Evolutionary conservation across 2,888 invertebrate genomes (phyloP).

Genomic region (Camponotus fellah): DNA sequence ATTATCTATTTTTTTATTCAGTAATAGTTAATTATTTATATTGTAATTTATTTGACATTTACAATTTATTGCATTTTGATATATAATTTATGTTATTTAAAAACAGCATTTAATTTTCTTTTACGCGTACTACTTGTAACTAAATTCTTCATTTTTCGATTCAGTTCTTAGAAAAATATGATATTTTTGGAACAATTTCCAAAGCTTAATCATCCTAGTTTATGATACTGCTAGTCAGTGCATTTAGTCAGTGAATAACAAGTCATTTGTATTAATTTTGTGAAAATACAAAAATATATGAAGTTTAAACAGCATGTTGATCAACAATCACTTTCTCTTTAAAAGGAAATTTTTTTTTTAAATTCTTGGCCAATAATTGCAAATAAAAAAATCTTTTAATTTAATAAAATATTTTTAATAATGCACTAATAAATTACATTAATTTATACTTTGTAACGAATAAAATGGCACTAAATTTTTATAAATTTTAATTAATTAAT

Average conservation of each 20-base stretch:
- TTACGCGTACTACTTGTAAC: neutral
- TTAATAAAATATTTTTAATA: neutral
- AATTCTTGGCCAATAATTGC: neutral
- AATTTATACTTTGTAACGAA: neutral
- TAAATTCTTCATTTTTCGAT: neutral
- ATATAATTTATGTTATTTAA: neutral
- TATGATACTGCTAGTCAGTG: neutral
- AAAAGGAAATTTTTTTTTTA: neutral
- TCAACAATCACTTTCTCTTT: neutral
- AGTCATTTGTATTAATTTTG: neutral
- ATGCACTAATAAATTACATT: neutral
- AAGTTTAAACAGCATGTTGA: neutral
- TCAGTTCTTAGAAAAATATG: neutral
- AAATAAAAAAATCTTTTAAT: conserved; percentile 9
- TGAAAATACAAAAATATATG: neutral
- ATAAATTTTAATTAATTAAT: conserved; percentile 1
- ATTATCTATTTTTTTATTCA: no score
- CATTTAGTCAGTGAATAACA: neutral
- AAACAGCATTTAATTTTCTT: neutral
- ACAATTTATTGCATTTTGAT: neutral
- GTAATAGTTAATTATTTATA: neutral
- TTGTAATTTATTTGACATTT: neutral
- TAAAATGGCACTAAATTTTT: neutral
- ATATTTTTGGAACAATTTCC: neutral
- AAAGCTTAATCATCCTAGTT: neutral